These are phyloP conservation scores for Craniophora ligustri DNA, from an alignment of 2,888 invertebrate species.

Conservation along the genomic window DNA sequence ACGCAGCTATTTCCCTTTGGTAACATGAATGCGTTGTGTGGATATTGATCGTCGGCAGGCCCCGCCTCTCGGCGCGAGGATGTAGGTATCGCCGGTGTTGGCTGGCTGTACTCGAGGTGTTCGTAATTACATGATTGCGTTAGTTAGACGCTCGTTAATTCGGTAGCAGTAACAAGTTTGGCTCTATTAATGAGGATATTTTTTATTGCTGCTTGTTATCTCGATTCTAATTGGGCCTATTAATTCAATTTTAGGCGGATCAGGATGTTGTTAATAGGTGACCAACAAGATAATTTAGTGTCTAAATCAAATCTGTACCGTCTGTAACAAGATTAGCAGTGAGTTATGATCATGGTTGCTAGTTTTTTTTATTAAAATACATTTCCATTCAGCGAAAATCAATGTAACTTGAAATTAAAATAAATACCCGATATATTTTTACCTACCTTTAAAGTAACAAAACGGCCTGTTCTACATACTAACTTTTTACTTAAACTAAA, in stretches of 20 bases:
- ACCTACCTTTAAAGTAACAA: too few species aligned
- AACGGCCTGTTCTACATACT: not conserved
- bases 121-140: constrained; percentile 81
- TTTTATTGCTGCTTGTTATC: constrained; percentile 74
- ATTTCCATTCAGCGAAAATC: not conserved
- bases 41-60: constrained; percentile 76
- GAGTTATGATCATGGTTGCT: constrained; percentile 3
- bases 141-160: constrained; percentile 79
- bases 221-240: constrained; percentile 69
- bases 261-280: constrained; percentile 49
- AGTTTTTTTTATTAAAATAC: not conserved
- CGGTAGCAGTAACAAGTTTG: constrained; percentile 82
- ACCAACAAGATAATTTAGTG: constrained; percentile 39
- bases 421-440: too few species aligned
- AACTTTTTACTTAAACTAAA: not conserved
- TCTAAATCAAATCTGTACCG: constrained; percentile 18
- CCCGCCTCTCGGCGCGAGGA: constrained; percentile 66
- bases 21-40: constrained; percentile 37
- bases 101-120: constrained; percentile 62
- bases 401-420: not conserved
- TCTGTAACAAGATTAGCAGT: constrained; percentile 5
- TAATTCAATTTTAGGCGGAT: constrained; percentile 57
- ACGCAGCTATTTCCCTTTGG: constrained; percentile 52
- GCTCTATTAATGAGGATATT: constrained; percentile 80
- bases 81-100: constrained; percentile 74